These are phyloP conservation scores for Meteorus sp. DNA, from an alignment of 1,140 invertebrate species.

Conservation along the genomic window DNA sequence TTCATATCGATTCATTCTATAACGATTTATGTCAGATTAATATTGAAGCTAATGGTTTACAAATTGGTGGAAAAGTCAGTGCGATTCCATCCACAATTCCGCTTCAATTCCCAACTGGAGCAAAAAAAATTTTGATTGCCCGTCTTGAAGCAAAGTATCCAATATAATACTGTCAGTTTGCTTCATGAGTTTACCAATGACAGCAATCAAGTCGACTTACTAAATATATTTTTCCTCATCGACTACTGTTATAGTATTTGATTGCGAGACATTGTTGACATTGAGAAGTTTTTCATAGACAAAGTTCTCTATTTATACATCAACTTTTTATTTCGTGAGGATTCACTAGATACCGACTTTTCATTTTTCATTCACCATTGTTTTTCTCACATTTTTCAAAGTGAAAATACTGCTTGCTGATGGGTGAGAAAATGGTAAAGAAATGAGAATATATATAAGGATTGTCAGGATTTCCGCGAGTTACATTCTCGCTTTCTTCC, in stretches of 20 bases:
- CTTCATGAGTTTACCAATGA: neutral
- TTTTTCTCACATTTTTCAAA: neutral
- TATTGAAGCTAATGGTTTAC: too few relatives aligned
- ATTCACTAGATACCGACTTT: too few relatives aligned
- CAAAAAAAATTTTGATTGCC: too few relatives aligned
- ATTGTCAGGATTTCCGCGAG: constrained; percentile 5
- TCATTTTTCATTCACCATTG: neutral
- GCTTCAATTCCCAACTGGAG: too few relatives aligned
- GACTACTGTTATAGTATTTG: neutral
- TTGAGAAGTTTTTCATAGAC: too few relatives aligned
- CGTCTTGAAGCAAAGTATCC: too few relatives aligned
- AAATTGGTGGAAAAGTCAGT: too few relatives aligned
- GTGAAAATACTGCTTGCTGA: neutral
- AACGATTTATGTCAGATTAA: too few relatives aligned
- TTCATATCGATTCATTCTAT: too few relatives aligned
- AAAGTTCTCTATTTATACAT: neutral
- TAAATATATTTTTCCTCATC: neutral
- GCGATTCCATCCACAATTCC: too few relatives aligned
- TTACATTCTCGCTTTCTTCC: neutral
- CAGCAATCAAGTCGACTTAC: neutral
- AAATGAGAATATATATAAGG: neutral
- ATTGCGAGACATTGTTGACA: too few relatives aligned
- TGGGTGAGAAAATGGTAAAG: neutral
- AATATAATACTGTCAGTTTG: neutral
- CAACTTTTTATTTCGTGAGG: too few relatives aligned